These are phyloP conservation scores for Alosa sapidissima DNA, from an alignment of 2,797 vertebrate species.

Conservation along the genomic window DNA sequence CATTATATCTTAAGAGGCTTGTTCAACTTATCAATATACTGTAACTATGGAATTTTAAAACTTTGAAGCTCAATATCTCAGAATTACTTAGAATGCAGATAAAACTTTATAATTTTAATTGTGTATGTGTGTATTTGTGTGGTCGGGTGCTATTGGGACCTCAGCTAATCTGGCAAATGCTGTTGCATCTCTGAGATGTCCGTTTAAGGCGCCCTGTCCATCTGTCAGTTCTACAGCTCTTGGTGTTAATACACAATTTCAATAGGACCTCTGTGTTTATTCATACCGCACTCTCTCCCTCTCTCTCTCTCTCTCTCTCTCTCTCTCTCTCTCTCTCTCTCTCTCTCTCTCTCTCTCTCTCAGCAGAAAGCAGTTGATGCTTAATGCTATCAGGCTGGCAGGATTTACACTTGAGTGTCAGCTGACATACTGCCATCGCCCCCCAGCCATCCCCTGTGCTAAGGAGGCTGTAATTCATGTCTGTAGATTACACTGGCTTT, in stretches of 20 bases:
- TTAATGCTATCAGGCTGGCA: background rate
- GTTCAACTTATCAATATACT: no score
- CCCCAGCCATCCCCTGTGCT: conserved; percentile 44
- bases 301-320: background rate
- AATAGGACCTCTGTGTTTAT: background rate
- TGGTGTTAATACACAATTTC: background rate
- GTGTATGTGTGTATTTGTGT: background rate
- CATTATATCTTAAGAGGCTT: no score
- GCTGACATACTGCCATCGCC: conserved; percentile 47
- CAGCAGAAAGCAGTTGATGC: background rate
- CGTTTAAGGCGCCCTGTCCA: background rate
- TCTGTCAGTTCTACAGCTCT: background rate
- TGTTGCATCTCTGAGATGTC: conserved; percentile 18
- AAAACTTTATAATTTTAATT: background rate
- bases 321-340: conserved; percentile 10
- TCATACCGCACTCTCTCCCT: background rate
- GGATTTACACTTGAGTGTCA: conserved; percentile 53
- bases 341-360: background rate
- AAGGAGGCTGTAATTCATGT: conserved; percentile 51
- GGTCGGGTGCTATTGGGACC: background rate
- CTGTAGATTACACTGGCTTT: conserved; percentile 52
- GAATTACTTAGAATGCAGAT: no score
- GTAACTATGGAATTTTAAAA: no score
- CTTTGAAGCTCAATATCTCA: no score
- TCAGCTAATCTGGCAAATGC: background rate